Percentiles rank a stretch among this genome's conserved stretches.
phyloP scores from a whole-genome alignment of 2,113 vertebrate species.

The Chloroceryle aenea region DNA sequence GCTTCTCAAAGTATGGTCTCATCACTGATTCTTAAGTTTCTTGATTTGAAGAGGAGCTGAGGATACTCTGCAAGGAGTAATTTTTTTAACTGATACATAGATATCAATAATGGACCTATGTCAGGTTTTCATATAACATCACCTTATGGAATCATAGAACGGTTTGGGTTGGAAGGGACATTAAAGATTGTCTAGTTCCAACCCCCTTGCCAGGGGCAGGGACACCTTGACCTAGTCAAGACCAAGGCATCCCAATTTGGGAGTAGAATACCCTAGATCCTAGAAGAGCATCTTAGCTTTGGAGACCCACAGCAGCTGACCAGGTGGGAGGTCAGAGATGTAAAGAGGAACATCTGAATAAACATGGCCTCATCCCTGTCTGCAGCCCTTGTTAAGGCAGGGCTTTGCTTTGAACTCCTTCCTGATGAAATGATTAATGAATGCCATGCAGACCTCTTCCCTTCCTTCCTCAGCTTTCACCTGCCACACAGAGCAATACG shows the following conservation, averaged over 20 bases:
- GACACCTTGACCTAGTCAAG: background rate
- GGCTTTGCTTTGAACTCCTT: constrained; percentile 60
- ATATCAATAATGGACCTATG: background rate
- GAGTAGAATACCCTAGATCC: background rate
- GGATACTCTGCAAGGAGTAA: background rate
- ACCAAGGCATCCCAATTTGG: background rate
- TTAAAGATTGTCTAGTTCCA: too few relatives aligned
- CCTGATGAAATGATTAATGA: constrained; percentile 69
- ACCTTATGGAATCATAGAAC: background rate
- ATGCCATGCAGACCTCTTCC: constrained; percentile 42
- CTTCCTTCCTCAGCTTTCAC: constrained; percentile 27
- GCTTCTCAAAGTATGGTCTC: background rate
- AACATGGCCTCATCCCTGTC: background rate
- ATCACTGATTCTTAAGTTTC: background rate
- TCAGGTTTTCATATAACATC: background rate
- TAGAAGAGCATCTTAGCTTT: background rate
- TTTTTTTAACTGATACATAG: background rate
- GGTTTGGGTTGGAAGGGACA: too few relatives aligned
- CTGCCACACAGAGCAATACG: constrained; percentile 59
- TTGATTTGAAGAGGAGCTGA: background rate
- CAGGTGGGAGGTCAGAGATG: background rate
- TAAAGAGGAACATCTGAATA: constrained; percentile 5
- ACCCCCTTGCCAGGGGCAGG: too few relatives aligned
- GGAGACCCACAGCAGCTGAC: background rate
- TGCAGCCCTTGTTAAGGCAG: constrained; percentile 11